phyloP scores from a whole-genome alignment of 2,113 vertebrate genomes.

The Meles meles region DNA sequence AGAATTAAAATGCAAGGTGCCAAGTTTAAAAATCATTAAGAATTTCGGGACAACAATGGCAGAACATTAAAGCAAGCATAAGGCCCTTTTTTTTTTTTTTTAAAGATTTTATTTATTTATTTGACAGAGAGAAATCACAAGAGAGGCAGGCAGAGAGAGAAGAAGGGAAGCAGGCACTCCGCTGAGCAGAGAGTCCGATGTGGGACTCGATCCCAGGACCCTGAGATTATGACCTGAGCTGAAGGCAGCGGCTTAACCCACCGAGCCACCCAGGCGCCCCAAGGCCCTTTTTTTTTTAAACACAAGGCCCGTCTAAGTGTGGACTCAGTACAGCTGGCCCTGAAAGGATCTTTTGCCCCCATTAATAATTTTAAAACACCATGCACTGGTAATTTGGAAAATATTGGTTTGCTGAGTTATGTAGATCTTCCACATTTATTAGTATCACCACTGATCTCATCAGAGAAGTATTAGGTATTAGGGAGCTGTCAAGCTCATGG shows the following conservation, averaged over 20 bases:
- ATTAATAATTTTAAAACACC: neutral
- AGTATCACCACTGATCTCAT: neutral
- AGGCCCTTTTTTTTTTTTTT: neutral
- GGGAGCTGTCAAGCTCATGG: neutral
- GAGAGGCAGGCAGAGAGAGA: too few species aligned
- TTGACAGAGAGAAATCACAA: too few species aligned
- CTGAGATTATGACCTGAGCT: too few species aligned
- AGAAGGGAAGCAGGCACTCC: too few species aligned
- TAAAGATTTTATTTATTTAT: too few species aligned
- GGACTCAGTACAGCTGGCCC: neutral
- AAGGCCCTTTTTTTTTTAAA: too few species aligned
- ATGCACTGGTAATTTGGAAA: neutral
- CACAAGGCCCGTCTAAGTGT: neutral
- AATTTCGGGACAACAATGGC: neutral
- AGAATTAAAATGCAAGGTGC: neutral
- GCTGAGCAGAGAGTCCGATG: too few species aligned
- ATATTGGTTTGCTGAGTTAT: neutral
- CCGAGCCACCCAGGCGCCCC: too few species aligned
- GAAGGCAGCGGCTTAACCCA: too few species aligned
- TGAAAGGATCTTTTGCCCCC: neutral
- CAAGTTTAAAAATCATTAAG: constrained; percentile 17
- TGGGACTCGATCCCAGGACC: too few species aligned
- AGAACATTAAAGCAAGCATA: neutral
- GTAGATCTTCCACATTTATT: neutral
- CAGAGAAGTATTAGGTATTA: neutral